Conservation (phyloP, 2,888 invertebrate species). For the Parnassius apollo region DNA sequence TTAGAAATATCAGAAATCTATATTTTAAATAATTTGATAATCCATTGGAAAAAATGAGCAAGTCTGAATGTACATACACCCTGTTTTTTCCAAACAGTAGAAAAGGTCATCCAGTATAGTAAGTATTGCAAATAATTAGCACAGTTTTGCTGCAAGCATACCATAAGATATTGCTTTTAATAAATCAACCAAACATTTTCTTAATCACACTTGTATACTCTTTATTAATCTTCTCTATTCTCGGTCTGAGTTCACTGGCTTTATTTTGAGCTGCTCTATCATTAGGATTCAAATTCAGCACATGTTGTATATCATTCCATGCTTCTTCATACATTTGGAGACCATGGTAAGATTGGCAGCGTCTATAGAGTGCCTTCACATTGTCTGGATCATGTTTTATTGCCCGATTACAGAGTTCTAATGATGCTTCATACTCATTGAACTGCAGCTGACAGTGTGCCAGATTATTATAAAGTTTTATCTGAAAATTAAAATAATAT, state of each 20-base stretch:
- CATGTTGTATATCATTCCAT: slow-evolving; percentile 77
- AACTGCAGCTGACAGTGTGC: slow-evolving; percentile 89
- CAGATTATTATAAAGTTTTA: slow-evolving; percentile 89
- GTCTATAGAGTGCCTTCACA: slow-evolving; percentile 93
- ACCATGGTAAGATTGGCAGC: slow-evolving; percentile 87
- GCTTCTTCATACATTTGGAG: slow-evolving; percentile 85
- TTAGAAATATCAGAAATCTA: no score
- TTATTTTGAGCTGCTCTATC: slow-evolving; percentile 84
- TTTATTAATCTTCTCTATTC: slow-evolving; percentile 81
- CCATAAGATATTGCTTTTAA: background rate
- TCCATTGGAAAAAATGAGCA: no score
- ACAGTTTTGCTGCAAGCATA: background rate
- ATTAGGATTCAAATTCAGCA: slow-evolving; percentile 82
- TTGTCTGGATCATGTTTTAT: slow-evolving; percentile 88
- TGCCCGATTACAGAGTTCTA: slow-evolving; percentile 87
- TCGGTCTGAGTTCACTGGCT: slow-evolving; percentile 76
- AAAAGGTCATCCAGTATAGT: no score
- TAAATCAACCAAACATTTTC: slow-evolving; percentile 72
- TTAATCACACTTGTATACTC: slow-evolving; percentile 81
- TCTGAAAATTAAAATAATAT: slow-evolving; percentile 47
- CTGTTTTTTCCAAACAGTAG: no score
- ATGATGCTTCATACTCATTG: slow-evolving; percentile 83
- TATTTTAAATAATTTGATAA: no score
- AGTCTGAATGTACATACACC: no score
- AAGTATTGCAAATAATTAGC: background rate